A percentile compares a stretch with the other conserved stretches of the same genome.
These are phyloP conservation scores for Cervus canadensis DNA, from an alignment of 2,113 vertebrate genomes.

Conservation along the genomic window DNA sequence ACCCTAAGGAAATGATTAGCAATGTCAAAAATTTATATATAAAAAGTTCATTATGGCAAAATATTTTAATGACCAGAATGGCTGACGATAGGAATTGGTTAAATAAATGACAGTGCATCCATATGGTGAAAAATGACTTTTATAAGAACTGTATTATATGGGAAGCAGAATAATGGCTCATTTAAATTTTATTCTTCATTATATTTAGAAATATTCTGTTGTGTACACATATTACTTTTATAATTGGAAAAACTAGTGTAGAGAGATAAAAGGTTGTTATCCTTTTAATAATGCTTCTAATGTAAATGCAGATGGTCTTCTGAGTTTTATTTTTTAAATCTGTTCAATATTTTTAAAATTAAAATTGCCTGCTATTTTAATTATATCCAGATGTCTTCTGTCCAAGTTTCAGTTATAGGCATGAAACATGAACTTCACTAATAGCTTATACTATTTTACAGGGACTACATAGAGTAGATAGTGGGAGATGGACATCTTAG, in stretches of 20 bases:
- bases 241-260: neutral
- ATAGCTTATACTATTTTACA: neutral
- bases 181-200: conserved; percentile 25
- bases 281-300: neutral
- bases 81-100: neutral
- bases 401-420: neutral
- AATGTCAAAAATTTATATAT: neutral
- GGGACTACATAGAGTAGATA: neutral
- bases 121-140: neutral
- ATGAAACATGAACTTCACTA: neutral
- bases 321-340: neutral
- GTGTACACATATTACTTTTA: neutral
- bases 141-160: neutral
- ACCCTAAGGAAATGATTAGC: neutral
- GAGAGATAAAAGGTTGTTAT: neutral
- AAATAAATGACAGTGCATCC: neutral
- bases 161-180: neutral
- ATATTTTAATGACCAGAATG: neutral
- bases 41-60: neutral
- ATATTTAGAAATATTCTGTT: neutral
- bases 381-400: neutral
- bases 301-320: neutral
- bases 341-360: neutral
- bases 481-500: neutral
- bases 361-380: neutral